Conservation (phyloP, 2,113 vertebrate species). For the Sorex fumeus region DNA sequence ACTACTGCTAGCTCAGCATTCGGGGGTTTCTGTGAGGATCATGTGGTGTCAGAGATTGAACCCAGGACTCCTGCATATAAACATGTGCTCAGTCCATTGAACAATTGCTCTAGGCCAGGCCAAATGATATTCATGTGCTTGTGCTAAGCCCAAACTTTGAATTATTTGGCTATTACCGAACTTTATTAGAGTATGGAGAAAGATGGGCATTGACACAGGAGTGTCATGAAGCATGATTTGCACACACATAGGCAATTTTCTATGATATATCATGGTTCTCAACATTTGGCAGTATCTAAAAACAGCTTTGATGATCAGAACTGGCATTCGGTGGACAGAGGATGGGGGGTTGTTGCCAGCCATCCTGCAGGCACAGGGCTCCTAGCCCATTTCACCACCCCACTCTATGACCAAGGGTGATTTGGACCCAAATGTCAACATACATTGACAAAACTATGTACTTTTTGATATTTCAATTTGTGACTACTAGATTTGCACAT, state of each 20-base stretch:
- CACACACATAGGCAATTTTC: background rate
- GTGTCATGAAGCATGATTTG: background rate
- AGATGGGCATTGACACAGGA: background rate
- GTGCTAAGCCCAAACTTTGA: background rate
- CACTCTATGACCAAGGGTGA: background rate
- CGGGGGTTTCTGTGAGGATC: too few relatives aligned
- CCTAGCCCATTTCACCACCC: background rate
- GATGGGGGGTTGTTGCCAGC: background rate
- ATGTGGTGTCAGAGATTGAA: too few relatives aligned
- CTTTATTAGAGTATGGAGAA: slow-evolving; percentile 11
- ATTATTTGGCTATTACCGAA: background rate
- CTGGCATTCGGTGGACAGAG: too few relatives aligned
- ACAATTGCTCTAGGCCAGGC: too few relatives aligned
- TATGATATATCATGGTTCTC: background rate
- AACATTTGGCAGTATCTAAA: background rate
- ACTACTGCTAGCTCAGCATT: too few relatives aligned
- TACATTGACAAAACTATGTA: background rate
- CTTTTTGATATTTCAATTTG: slow-evolving; percentile 19
- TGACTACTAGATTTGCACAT: background rate
- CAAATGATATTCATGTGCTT: background rate
- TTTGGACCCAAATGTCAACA: background rate
- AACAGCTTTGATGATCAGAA: background rate
- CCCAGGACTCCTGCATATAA: too few relatives aligned
- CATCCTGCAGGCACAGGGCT: too few relatives aligned
- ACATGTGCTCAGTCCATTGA: too few relatives aligned